Evolutionary conservation across 2,888 invertebrate genomes (phyloP), one percentile per base, ranked within the genome.

Genomic region (Harpalus rufipes): DNA sequence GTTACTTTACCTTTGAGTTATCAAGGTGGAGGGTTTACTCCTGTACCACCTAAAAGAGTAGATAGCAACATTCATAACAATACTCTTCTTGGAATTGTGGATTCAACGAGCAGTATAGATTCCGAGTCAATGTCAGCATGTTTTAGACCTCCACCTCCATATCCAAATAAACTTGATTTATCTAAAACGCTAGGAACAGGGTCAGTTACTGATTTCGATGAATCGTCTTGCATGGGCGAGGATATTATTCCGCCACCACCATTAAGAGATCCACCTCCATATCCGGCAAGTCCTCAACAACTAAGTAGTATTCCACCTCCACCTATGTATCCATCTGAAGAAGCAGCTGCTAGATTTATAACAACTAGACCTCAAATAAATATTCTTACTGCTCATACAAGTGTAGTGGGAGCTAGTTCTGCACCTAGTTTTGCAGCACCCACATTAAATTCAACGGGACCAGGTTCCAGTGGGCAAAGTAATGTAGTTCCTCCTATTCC

Each of bases 321-420:
- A 91, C 95, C 89, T 90, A 94, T 89, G 91, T 93, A 93, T 87
- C 92, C 93, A 0, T 93, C 93, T 0, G 95, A 95, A 90, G 96
- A 96, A 91, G 94, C 95, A 0, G 92, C 95, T 76, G 96, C 96
- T 0, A 92, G 96, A 86, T 95, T 96, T 87, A 95, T 96, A 51
- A 96, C 95, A 39, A 95, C 95, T 0, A 93, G 95, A 86, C 95
- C 96, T 0, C 95, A 95, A 90, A 95, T 95, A 83, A 96, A 94
- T 89, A 94, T 96, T 86, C 91, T 96, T 21, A 96, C 95, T 88
- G 96, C 96, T 8, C 96, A 96, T 89, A 94, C 96, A 0, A 95
- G 94, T 83, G 92, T 94, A 86, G 94, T 96, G 5, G 93, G 93
- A 86, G 92, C 93, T 6, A 93, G 93, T 82, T 93, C 94, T 74